Evolutionary conservation across 1,140 invertebrate species (phyloP).

Genomic region (Heliconius hewitsoni): DNA sequence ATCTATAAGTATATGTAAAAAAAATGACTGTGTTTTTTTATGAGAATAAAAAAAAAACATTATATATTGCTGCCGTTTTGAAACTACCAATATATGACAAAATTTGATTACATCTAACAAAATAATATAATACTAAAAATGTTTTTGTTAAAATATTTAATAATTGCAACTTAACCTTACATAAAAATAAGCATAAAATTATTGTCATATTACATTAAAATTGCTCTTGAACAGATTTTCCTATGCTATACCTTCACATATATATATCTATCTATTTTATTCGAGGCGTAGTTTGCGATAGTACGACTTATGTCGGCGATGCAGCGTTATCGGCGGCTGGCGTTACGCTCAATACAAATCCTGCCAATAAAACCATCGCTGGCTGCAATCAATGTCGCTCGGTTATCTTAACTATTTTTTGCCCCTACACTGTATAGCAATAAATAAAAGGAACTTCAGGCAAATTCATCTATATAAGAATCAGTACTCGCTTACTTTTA

Average conservation of each 20-base stretch:
- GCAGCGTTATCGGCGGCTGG: slow-evolving; percentile 9
- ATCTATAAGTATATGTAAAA: too few relatives aligned
- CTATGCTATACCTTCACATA: neutral
- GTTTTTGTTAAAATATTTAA: too few relatives aligned
- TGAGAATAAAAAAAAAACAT: too few relatives aligned
- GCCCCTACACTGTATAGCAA: neutral
- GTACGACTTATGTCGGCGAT: slow-evolving; percentile 1
- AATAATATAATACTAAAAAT: too few relatives aligned
- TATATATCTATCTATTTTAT: neutral
- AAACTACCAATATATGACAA: too few relatives aligned
- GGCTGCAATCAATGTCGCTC: slow-evolving; percentile 17
- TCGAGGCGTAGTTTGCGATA: neutral
- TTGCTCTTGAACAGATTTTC: neutral
- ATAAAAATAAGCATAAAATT: too few relatives aligned
- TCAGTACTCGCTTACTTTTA: too few relatives aligned
- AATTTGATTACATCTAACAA: too few relatives aligned
- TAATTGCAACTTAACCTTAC: too few relatives aligned
- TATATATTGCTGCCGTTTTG: too few relatives aligned
- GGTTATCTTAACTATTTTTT: slow-evolving; percentile 8
- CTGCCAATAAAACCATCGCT: slow-evolving; percentile 25
- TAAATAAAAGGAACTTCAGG: too few relatives aligned
- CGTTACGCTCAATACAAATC: slow-evolving; percentile 27
- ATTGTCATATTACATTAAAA: neutral
- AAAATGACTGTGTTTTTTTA: neutral
- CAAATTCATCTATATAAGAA: too few relatives aligned